Percentiles rank a stretch among this genome's conserved stretches.
phyloP scores from a whole-genome alignment of 2,113 vertebrate species.

The Chionodraco myersi region DNA sequence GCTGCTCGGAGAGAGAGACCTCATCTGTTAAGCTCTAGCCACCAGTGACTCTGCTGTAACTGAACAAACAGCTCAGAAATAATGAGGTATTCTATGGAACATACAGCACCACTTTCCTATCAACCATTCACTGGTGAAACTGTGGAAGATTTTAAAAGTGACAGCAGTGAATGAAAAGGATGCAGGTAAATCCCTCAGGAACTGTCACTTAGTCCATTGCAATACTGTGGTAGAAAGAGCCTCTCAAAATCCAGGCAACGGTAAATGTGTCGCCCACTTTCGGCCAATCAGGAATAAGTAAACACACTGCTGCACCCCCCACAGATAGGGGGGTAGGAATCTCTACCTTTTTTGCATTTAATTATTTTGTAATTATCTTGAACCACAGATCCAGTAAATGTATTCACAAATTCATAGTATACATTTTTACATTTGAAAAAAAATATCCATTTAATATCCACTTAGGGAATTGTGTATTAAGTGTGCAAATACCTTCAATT shows the following conservation, averaged over 20 bases:
- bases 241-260: conserved; percentile 20
- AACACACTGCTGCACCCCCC: conserved; percentile 1
- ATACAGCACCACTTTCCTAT: conserved; percentile 41
- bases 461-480: background rate
- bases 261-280: conserved; percentile 38
- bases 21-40: conserved; percentile 84
- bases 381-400: background rate
- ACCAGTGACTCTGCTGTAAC: conserved; percentile 72
- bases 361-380: background rate
- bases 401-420: background rate
- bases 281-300: conserved; percentile 23
- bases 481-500: background rate
- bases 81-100: conserved; percentile 67
- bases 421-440: background rate
- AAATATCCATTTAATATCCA: no score
- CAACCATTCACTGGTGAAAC: conserved; percentile 62
- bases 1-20: conserved; percentile 89
- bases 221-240: conserved; percentile 12
- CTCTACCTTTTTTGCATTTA: background rate
- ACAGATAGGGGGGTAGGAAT: conserved; percentile 6
- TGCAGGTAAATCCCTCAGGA: conserved; percentile 41
- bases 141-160: conserved; percentile 42
- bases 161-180: conserved; percentile 45
- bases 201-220: conserved; percentile 34
- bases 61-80: conserved; percentile 69